phyloP scores from a whole-genome alignment of 2,113 vertebrate genomes.

The Tinamus guttatus region DNA sequence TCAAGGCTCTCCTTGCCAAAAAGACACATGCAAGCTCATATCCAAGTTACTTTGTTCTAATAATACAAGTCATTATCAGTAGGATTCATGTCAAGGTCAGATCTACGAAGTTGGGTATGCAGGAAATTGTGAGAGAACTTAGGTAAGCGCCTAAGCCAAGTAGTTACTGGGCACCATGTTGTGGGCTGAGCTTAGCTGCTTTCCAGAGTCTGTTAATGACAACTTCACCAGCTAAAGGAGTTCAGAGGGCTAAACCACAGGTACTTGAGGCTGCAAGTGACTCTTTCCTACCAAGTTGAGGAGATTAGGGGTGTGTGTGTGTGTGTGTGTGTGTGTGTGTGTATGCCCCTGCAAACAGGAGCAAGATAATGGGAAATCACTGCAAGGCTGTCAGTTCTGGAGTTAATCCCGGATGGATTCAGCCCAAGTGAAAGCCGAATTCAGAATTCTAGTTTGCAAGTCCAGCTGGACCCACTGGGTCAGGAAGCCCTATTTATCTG shows the following conservation, averaged over 20 bases:
- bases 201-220: neutral
- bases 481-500: neutral
- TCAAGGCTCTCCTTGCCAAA: neutral
- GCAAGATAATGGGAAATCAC: neutral
- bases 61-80: neutral
- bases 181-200: neutral
- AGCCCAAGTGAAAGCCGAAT: neutral
- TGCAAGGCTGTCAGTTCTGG: neutral
- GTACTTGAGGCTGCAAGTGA: neutral
- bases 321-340: rapidly evolving
- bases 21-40: neutral
- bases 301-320: rapidly evolving
- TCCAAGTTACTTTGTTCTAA: neutral
- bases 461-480: neutral
- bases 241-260: neutral
- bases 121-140: neutral
- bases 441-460: neutral
- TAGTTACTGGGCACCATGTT: neutral
- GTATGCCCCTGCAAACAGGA: neutral
- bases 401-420: neutral
- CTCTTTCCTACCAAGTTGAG: neutral
- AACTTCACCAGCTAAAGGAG: neutral
- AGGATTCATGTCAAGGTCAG: neutral
- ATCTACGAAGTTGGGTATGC: neutral
- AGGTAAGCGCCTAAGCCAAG: neutral